phyloP scores from a whole-genome alignment of 2,888 invertebrate species.

The Eupithecia insigniata region DNA sequence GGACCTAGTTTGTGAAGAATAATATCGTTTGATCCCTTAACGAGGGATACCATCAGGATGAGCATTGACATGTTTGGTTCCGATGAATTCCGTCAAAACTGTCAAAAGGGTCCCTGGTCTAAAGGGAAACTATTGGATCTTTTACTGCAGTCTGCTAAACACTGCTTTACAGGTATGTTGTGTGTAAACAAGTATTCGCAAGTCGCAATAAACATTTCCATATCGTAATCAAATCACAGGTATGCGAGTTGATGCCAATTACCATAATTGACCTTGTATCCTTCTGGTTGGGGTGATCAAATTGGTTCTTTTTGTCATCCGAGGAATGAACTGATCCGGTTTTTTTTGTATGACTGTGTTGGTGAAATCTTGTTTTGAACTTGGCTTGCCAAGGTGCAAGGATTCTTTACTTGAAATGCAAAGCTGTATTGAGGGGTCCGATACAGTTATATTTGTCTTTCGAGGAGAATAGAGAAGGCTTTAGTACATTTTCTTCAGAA shows the following conservation, averaged over 20 bases:
- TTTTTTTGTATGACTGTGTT: neutral
- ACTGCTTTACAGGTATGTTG: neutral
- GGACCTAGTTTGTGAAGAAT: no score
- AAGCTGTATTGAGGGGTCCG: neutral
- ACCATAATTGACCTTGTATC: slow-evolving; percentile 30
- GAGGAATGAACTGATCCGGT: slow-evolving; percentile 11
- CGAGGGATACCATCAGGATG: neutral
- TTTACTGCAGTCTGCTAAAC: neutral
- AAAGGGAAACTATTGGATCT: neutral
- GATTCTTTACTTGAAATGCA: neutral
- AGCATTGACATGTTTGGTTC: neutral
- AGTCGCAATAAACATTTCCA: neutral
- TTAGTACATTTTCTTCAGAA: neutral
- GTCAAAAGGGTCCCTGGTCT: neutral
- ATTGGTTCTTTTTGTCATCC: slow-evolving; percentile 18
- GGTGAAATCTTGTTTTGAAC: neutral
- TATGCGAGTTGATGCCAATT: slow-evolving; percentile 22
- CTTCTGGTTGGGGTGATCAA: slow-evolving; percentile 23
- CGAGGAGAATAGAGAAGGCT: neutral
- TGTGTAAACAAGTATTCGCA: slow-evolving; percentile 11
- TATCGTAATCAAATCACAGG: slow-evolving; percentile 27
- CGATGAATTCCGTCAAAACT: neutral
- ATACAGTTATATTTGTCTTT: neutral
- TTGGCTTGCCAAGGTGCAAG: neutral
- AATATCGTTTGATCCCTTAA: no score